Evolutionary conservation across 2,113 vertebrate species (phyloP).

Genomic region (Forbesichthys agassizii): DNA sequence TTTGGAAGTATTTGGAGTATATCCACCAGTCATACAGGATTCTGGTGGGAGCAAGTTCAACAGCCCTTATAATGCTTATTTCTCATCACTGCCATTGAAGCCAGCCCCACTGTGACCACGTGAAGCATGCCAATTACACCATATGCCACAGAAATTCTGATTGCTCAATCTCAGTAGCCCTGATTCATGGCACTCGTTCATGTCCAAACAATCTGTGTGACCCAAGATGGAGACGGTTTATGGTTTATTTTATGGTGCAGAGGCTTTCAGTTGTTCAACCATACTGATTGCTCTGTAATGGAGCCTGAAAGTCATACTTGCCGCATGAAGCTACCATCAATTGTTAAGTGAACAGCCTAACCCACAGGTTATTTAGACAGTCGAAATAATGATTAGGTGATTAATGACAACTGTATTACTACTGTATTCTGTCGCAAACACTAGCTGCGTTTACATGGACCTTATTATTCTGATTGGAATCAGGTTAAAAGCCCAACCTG

Average conservation of each 20-base stretch:
- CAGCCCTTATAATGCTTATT: conserved; percentile 4
- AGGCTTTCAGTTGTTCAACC: conserved; percentile 44
- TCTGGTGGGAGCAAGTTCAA: conserved; percentile 51
- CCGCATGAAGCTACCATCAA: conserved; percentile 56
- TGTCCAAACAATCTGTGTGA: conserved; percentile 40
- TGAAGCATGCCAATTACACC: conserved; percentile 54
- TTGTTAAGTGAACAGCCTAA: conserved; percentile 45
- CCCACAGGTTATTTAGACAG: conserved; percentile 68
- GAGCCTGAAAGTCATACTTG: conserved; percentile 57
- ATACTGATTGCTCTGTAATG: conserved; percentile 58
- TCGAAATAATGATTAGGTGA: conserved; percentile 25
- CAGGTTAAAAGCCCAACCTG: no score
- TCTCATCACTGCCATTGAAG: conserved; percentile 25
- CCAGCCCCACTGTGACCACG: neutral
- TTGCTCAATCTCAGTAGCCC: conserved; percentile 29
- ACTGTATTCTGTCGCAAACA: no score
- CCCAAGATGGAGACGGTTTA: conserved; percentile 4
- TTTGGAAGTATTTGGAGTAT: conserved; percentile 35
- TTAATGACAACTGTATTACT: no score
- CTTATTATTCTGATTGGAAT: no score
- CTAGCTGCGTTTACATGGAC: no score
- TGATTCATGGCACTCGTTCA: conserved; percentile 40
- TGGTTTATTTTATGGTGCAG: conserved; percentile 51
- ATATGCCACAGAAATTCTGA: conserved; percentile 33
- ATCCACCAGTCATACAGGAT: conserved; percentile 45